Conservation (phyloP, 2,888 invertebrate genomes). For the Ommatoiulus sabulosus region DNA sequence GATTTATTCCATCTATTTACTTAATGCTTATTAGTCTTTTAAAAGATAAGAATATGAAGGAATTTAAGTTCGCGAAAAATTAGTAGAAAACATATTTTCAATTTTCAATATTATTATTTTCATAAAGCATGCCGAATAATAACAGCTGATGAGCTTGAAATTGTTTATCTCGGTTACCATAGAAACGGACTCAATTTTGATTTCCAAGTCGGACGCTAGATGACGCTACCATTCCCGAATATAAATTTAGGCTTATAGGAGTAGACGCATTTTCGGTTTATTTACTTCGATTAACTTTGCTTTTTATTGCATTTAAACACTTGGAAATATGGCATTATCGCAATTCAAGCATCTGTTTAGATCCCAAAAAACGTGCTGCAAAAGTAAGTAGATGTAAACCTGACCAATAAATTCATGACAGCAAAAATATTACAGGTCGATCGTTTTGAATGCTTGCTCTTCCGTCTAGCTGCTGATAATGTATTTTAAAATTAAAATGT, state of each 20-base stretch:
- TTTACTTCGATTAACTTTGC: neutral
- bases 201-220: neutral
- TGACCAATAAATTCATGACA: too few relatives aligned
- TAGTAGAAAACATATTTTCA: too few relatives aligned
- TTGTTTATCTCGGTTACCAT: constrained; percentile 30
- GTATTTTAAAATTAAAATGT: neutral
- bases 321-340: constrained; percentile 4
- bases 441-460: too few relatives aligned
- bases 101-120: too few relatives aligned
- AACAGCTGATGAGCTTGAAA: neutral
- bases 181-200: neutral
- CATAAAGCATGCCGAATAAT: too few relatives aligned
- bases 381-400: neutral
- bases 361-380: neutral
- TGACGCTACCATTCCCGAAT: neutral
- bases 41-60: too few relatives aligned
- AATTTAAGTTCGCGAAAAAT: too few relatives aligned
- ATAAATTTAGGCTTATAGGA: neutral
- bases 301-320: neutral
- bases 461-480: neutral
- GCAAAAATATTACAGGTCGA: too few relatives aligned
- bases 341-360: neutral
- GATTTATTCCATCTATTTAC: too few relatives aligned
- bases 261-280: neutral
- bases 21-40: too few relatives aligned